phyloP scores from a whole-genome alignment of 2,113 vertebrate genomes.

The Heteronetta atricapilla region DNA sequence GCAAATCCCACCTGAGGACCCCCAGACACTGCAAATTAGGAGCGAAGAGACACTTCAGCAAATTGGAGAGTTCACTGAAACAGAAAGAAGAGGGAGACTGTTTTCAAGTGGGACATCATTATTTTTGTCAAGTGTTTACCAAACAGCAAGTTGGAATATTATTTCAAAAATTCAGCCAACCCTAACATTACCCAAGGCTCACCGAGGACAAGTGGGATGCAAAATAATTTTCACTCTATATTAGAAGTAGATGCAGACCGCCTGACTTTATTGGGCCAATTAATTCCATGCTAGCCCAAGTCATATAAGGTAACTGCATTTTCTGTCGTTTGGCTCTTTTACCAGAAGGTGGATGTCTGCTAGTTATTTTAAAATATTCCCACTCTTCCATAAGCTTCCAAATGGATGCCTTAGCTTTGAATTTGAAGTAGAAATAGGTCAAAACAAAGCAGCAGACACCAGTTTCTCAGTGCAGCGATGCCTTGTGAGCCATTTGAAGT shows the following conservation, averaged over 20 bases:
- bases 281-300: background rate
- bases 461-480: background rate
- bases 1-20: background rate
- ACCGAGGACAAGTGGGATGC: background rate
- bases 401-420: background rate
- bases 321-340: background rate
- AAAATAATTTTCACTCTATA: background rate
- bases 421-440: background rate
- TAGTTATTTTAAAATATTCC: background rate
- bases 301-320: background rate
- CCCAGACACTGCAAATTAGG: background rate
- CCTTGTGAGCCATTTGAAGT: background rate
- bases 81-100: background rate
- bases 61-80: background rate
- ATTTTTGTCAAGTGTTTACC: slow-evolving; percentile 27
- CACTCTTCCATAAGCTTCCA: background rate
- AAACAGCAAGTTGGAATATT: background rate
- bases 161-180: background rate
- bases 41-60: background rate
- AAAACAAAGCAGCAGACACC: background rate
- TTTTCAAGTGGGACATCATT: background rate
- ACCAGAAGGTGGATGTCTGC: background rate
- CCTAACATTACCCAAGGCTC: background rate
- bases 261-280: background rate
- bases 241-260: background rate